Evolutionary conservation across 2,113 vertebrate genomes (phyloP).

Genomic region (Balaeniceps rex): DNA sequence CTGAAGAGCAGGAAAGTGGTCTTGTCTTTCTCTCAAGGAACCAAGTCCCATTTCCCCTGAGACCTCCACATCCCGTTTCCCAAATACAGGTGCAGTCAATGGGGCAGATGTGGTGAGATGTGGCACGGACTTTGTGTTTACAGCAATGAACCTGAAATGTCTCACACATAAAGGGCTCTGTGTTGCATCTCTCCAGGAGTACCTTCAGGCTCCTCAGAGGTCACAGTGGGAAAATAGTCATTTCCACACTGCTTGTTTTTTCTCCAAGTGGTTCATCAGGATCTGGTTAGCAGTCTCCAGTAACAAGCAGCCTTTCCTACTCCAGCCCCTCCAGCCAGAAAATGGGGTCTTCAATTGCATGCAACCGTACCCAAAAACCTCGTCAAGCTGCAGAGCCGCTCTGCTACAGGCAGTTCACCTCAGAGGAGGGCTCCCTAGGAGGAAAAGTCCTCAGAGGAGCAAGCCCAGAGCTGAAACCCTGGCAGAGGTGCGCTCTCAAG

Average conservation of each 20-base stretch:
- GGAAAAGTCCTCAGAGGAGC: background rate
- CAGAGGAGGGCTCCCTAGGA: background rate
- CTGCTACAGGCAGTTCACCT: background rate
- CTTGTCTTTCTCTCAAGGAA: background rate
- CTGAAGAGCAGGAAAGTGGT: background rate
- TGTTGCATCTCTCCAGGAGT: background rate
- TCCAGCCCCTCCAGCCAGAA: background rate
- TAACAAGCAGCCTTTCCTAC: background rate
- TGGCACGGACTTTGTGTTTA: background rate
- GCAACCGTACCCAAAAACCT: background rate
- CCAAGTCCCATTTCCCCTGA: background rate
- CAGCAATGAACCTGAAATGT: background rate
- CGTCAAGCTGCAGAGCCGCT: background rate
- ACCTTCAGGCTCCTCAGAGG: background rate
- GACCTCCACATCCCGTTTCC: background rate
- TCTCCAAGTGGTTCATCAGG: background rate
- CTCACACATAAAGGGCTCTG: background rate
- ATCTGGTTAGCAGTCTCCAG: background rate
- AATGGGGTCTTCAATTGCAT: fast-evolving
- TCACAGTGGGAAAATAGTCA: background rate
- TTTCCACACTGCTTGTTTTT: background rate
- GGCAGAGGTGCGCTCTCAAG: background rate
- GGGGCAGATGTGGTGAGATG: background rate
- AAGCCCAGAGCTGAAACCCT: background rate
- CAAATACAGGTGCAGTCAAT: background rate